These are phyloP conservation scores for Astropecten irregularis DNA, from an alignment of 53 echinoderm and acorn worm species.

Conservation along the genomic window DNA sequence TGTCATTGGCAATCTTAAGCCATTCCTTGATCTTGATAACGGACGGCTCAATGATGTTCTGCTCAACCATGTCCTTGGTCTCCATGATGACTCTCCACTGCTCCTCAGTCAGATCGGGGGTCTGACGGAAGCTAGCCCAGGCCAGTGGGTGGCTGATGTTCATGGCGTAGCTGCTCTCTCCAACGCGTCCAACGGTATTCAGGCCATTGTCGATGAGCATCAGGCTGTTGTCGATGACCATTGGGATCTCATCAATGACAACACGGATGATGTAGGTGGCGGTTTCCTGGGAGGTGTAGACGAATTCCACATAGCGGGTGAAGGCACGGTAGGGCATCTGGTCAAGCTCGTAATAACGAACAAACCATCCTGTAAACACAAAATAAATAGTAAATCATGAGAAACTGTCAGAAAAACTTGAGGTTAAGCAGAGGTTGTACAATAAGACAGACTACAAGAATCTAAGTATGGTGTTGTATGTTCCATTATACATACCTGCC, in stretches of 20 bases:
- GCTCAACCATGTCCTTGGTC: conserved; percentile 31
- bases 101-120: conserved; percentile 75
- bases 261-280: conserved; percentile 45
- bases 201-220: conserved; percentile 57
- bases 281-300: conserved; percentile 31
- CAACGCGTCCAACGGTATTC: conserved; percentile 63
- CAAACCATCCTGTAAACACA: conserved; percentile 77
- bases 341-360: conserved; percentile 88
- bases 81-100: conserved; percentile 77
- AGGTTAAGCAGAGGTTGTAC: too few species aligned
- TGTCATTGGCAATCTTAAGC: conserved; percentile 50
- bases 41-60: conserved; percentile 48
- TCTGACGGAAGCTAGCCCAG: conserved; percentile 89
- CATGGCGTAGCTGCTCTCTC: conserved; percentile 88
- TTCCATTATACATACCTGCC: conserved; percentile 66
- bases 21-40: conserved; percentile 53
- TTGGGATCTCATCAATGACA: conserved; percentile 48
- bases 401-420: neutral
- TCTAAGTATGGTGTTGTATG: neutral
- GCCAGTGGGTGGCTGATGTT: conserved; percentile 95
- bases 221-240: conserved; percentile 37
- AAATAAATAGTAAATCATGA: neutral
- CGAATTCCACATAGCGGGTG: conserved; percentile 36
- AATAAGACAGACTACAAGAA: too few species aligned
- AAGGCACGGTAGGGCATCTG: conserved; percentile 64